phyloP scores from a whole-genome alignment of 2,113 vertebrate genomes.

The Apistogramma diplotaenia region DNA sequence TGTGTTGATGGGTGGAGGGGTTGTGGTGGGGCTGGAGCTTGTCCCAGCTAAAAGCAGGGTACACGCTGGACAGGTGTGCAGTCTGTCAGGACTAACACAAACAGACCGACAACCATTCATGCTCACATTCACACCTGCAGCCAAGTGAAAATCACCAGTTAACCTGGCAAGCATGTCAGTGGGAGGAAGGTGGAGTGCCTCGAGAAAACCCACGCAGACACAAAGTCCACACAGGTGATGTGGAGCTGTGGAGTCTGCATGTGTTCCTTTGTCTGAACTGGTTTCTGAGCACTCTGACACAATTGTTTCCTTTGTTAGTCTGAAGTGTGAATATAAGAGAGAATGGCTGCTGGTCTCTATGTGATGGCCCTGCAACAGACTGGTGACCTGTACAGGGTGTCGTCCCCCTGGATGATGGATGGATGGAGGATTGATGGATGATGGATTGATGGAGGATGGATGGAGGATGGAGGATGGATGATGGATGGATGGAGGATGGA shows the following conservation, averaged over 20 bases:
- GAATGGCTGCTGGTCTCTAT: background rate
- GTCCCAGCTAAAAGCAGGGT: background rate
- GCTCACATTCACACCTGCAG: background rate
- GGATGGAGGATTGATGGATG: too few relatives aligned
- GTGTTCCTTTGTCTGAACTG: background rate
- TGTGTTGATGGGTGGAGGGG: background rate
- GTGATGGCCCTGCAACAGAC: background rate
- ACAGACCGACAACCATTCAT: background rate
- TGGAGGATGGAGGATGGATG: too few relatives aligned
- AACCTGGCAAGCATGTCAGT: background rate
- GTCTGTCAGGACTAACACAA: background rate
- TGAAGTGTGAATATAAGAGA: rapidly evolving
- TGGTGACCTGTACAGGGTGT: background rate
- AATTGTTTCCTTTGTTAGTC: background rate
- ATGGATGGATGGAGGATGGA: too few relatives aligned
- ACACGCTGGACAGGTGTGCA: too few relatives aligned
- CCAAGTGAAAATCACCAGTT: background rate
- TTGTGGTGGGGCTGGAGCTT: background rate
- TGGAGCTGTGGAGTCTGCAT: background rate
- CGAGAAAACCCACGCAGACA: background rate
- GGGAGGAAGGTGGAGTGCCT: background rate
- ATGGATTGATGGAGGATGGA: too few relatives aligned
- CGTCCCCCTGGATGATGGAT: too few relatives aligned
- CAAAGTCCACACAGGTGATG: background rate
- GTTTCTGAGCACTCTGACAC: background rate